These are phyloP conservation scores for Caenorhabditis briggsae DNA, from an alignment of 1,140 invertebrate species.

Conservation along the genomic window DNA sequence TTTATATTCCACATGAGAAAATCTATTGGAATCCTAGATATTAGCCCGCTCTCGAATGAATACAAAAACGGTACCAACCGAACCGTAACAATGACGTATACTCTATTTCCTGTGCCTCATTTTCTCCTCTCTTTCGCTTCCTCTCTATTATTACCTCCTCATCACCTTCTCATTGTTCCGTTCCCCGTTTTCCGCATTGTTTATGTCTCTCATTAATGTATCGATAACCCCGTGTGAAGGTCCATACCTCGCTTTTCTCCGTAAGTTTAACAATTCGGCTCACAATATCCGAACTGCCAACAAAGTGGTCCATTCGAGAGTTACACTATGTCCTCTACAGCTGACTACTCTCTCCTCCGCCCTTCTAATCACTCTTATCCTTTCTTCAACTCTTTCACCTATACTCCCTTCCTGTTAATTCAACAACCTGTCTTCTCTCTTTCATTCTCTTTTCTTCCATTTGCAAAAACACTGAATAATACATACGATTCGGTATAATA, in stretches of 20 bases:
- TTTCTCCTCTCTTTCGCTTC: neutral
- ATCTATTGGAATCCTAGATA: neutral
- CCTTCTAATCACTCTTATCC: neutral
- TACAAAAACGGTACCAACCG: slow-evolving; percentile 11
- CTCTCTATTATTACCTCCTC: neutral
- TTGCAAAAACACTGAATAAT: slow-evolving; percentile 56
- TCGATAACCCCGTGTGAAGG: slow-evolving; percentile 33
- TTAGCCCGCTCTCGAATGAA: neutral
- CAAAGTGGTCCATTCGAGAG: slow-evolving; percentile 39
- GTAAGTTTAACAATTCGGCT: slow-evolving; percentile 43
- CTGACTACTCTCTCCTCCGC: slow-evolving; percentile 4
- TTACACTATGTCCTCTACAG: neutral
- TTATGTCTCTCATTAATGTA: slow-evolving; percentile 50
- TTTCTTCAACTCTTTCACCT: neutral
- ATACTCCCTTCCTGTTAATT: neutral
- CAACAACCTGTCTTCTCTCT: neutral
- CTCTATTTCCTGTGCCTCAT: neutral
- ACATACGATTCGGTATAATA: slow-evolving; percentile 52
- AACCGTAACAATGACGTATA: slow-evolving; percentile 7
- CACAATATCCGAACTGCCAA: slow-evolving; percentile 49
- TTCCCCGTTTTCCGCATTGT: slow-evolving; percentile 13
- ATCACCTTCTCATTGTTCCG: neutral
- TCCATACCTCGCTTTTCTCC: neutral
- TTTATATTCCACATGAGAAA: too few relatives aligned
- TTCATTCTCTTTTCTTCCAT: slow-evolving; percentile 6